A percentile compares a stretch with the other conserved stretches of the same genome.
Conservation (phyloP, 2,113 vertebrate species). For the Probosciger aterrimus region DNA sequence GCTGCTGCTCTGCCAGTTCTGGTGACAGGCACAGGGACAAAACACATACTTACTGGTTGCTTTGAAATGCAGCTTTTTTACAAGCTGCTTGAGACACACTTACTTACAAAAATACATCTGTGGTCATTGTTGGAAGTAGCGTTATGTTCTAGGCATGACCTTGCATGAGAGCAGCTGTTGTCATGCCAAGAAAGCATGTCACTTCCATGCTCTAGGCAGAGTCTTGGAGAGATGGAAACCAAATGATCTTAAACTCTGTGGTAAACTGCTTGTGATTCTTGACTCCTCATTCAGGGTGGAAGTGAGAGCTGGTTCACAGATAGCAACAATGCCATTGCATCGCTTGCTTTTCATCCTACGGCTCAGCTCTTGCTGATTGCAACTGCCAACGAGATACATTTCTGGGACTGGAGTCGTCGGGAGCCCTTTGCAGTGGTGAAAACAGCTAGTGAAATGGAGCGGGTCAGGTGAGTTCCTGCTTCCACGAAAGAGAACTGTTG, state of each 20-base stretch:
- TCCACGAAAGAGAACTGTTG: neutral
- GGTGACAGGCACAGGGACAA: neutral
- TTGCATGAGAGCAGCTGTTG: neutral
- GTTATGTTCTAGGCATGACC: neutral
- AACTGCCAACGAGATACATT: slow-evolving; percentile 97
- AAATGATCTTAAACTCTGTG: neutral
- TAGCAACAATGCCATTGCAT: slow-evolving; percentile 97
- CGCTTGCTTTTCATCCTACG: slow-evolving; percentile 95
- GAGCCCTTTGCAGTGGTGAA: slow-evolving; percentile 98
- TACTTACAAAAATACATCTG: neutral
- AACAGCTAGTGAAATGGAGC: slow-evolving; percentile 93
- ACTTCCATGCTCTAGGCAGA: neutral
- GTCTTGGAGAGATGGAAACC: neutral
- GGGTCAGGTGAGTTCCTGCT: slow-evolving; percentile 84
- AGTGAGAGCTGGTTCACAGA: slow-evolving; percentile 99
- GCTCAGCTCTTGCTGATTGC: slow-evolving; percentile 97
- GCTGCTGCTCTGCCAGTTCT: neutral
- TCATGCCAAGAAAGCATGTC: neutral
- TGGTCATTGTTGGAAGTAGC: neutral
- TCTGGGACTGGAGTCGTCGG: slow-evolving; percentile 99
- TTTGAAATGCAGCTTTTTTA: neutral
- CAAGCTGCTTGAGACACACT: neutral
- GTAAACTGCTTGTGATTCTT: slow-evolving; percentile 31
- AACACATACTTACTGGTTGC: neutral
- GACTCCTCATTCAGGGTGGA: slow-evolving; percentile 82